A percentile compares a stretch with the other conserved stretches of the same genome.
phyloP scores from a whole-genome alignment of 2,888 invertebrate genomes.

The Leptinotarsa haldemani region DNA sequence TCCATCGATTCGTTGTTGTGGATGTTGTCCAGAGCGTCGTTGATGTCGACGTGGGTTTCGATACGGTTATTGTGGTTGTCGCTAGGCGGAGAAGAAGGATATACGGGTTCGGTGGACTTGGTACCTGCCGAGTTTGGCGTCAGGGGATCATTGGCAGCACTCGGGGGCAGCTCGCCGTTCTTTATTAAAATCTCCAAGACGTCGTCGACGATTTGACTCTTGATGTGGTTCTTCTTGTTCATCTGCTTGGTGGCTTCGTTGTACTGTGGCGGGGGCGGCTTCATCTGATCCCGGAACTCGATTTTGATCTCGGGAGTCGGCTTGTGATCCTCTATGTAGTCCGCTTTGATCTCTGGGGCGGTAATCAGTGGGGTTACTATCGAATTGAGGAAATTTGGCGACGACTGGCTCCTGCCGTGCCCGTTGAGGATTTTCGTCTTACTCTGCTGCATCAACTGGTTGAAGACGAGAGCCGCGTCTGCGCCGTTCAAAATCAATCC shows the following conservation, averaged over 20 bases:
- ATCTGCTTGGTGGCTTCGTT: constrained; percentile 79
- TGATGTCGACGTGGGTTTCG: constrained; percentile 19
- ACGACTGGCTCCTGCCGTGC: constrained; percentile 67
- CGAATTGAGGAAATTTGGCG: constrained; percentile 71
- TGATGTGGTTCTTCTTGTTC: constrained; percentile 65
- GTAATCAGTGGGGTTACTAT: constrained; percentile 56
- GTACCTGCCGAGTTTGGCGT: constrained; percentile 68
- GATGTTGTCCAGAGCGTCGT: background rate
- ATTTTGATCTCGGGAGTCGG: constrained; percentile 54
- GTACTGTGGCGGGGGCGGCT: constrained; percentile 70
- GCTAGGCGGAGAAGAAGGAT: constrained; percentile 54
- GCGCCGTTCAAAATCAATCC: constrained; percentile 76
- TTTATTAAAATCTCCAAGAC: constrained; percentile 93
- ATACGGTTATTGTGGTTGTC: constrained; percentile 55
- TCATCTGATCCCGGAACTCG: constrained; percentile 59
- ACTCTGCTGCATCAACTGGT: constrained; percentile 66
- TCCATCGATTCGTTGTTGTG: too few relatives aligned
- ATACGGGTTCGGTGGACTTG: constrained; percentile 57
- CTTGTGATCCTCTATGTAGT: constrained; percentile 47
- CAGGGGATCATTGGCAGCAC: constrained; percentile 81
- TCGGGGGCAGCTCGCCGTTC: constrained; percentile 91
- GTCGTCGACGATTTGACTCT: constrained; percentile 89
- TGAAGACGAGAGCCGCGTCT: constrained; percentile 69
- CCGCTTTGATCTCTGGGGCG: constrained; percentile 55
- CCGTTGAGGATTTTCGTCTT: constrained; percentile 67